These are phyloP conservation scores for Drosophila neonasuta DNA, from an alignment of 2,888 invertebrate species.

Conservation along the genomic window DNA sequence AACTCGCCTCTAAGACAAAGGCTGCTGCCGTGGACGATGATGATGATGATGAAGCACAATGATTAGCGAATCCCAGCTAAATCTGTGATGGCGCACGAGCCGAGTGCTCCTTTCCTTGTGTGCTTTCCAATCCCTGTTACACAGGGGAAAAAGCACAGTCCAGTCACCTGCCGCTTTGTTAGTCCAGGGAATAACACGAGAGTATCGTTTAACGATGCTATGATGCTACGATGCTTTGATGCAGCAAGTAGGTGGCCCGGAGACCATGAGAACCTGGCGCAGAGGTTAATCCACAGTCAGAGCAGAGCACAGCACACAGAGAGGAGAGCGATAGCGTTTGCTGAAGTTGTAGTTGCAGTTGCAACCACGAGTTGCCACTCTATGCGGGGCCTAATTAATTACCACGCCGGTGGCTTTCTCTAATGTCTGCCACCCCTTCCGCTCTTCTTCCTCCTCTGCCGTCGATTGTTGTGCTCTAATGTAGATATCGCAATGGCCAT, in stretches of 20 bases:
- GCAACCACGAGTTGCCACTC: slow-evolving; percentile 16
- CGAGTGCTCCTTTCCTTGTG: slow-evolving; percentile 5
- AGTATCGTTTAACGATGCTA: slow-evolving; percentile 42
- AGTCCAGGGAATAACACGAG: background rate
- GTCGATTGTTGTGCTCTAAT: slow-evolving; percentile 54
- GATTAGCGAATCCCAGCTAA: slow-evolving; percentile 55
- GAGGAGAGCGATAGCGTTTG: background rate
- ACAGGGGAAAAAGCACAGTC: slow-evolving; percentile 44
- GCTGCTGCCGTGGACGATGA: slow-evolving; percentile 37
- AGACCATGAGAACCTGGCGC: slow-evolving; percentile 63
- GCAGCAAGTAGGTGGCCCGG: slow-evolving; percentile 55
- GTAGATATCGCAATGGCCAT: slow-evolving; percentile 68
- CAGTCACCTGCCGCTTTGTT: slow-evolving; percentile 31
- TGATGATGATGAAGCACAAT: slow-evolving; percentile 49
- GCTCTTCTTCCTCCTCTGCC: slow-evolving; percentile 2
- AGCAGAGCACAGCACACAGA: slow-evolving; percentile 26
- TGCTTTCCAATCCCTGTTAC: slow-evolving; percentile 58
- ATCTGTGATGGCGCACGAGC: slow-evolving; percentile 54
- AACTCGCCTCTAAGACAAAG: slow-evolving; percentile 7
- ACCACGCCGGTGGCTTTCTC: slow-evolving; percentile 71
- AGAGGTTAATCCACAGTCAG: slow-evolving; percentile 66
- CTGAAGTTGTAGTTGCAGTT: slow-evolving; percentile 30
- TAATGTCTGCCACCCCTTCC: slow-evolving; percentile 46
- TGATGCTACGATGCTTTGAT: slow-evolving; percentile 33
- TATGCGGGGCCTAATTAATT: slow-evolving; percentile 73